Conservation (phyloP, 2,797 vertebrate species). For the Coregonus suidteri region DNA sequence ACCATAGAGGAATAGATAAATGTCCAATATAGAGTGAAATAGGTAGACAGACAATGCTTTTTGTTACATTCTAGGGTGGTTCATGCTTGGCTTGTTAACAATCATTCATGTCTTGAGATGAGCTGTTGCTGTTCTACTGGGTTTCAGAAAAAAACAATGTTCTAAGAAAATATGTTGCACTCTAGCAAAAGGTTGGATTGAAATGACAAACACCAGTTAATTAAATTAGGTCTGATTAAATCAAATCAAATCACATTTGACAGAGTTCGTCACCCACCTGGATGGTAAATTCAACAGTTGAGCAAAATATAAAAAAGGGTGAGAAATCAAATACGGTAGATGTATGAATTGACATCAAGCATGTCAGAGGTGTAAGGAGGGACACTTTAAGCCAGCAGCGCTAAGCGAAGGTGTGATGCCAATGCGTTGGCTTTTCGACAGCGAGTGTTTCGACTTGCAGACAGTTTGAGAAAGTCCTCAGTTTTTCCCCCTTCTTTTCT, state of each 20-base stretch:
- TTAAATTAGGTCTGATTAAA: neutral
- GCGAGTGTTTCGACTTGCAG: neutral
- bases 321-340: neutral
- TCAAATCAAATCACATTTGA: too few relatives aligned
- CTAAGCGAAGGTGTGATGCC: neutral
- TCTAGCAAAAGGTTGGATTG: neutral
- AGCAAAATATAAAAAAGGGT: too few relatives aligned
- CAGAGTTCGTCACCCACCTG: too few relatives aligned
- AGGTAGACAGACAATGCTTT: neutral
- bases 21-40: neutral
- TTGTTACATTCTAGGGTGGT: neutral
- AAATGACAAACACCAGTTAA: neutral
- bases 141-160: neutral
- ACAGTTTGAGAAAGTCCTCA: neutral
- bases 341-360: neutral
- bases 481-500: neutral
- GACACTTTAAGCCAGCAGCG: neutral
- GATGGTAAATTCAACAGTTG: too few relatives aligned
- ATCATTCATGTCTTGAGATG: neutral
- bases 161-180: neutral
- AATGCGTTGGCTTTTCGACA: neutral
- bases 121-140: neutral
- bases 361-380: neutral
- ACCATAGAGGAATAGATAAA: neutral
- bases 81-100: neutral